Evolutionary conservation across 1,140 invertebrate genomes (phyloP).

Genomic region (Halictus rubicundus): DNA sequence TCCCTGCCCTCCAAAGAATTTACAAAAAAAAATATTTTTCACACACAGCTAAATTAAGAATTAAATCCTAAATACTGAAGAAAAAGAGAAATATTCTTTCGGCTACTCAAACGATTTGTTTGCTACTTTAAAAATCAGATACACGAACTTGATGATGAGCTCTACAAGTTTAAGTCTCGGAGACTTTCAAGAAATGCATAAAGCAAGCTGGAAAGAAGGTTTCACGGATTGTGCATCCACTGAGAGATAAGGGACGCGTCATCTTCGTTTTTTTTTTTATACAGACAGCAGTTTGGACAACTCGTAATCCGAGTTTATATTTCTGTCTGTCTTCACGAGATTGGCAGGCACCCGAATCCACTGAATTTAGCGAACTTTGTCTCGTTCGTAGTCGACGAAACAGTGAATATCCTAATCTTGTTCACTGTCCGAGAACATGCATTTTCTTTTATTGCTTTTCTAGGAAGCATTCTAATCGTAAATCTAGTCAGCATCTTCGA

Average conservation of each 20-base stretch:
- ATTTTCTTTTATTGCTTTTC: neutral
- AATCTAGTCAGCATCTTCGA: too few species aligned
- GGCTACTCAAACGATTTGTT: too few species aligned
- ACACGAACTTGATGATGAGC: too few species aligned
- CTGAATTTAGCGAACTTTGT: neutral
- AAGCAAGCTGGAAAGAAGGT: neutral
- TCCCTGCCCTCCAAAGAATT: too few species aligned
- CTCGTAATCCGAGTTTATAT: slow-evolving; percentile 7
- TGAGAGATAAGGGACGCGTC: slow-evolving; percentile 8
- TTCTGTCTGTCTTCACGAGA: neutral
- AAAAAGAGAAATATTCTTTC: too few species aligned
- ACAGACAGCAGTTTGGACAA: slow-evolving; percentile 3
- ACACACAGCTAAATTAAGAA: too few species aligned
- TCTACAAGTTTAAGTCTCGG: neutral
- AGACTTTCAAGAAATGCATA: neutral
- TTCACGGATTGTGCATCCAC: slow-evolving; percentile 1
- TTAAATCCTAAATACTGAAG: too few species aligned
- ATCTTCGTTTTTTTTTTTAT: slow-evolving; percentile 5
- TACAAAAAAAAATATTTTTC: too few species aligned
- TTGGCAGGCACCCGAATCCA: neutral
- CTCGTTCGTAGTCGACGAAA: neutral
- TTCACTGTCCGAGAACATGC: neutral
- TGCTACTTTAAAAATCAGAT: too few species aligned
- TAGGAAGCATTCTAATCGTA: neutral
- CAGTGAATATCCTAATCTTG: neutral